Conservation (phyloP, 2,113 vertebrate genomes). For the Serilophus lunatus region DNA sequence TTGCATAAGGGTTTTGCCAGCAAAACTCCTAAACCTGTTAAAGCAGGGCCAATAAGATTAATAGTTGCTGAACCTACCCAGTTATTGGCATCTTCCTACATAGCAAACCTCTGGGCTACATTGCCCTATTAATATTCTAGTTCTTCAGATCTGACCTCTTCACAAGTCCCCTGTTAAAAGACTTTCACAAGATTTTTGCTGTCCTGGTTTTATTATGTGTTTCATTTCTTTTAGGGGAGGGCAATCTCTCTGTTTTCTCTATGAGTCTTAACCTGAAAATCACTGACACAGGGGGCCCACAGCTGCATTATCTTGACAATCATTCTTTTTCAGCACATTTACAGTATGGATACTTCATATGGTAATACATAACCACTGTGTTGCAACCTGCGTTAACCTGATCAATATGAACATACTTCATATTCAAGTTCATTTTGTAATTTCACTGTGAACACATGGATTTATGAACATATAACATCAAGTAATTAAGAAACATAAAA, state of each 20-base stretch:
- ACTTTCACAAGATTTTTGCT: background rate
- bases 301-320: background rate
- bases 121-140: background rate
- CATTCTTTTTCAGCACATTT: background rate
- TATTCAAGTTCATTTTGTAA: constrained; percentile 49
- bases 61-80: background rate
- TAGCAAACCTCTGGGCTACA: background rate
- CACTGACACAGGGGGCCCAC: background rate
- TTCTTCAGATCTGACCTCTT: background rate
- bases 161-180: background rate
- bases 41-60: background rate
- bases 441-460: constrained; percentile 14
- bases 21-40: background rate
- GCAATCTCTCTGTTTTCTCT: background rate
- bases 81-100: background rate
- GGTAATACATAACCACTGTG: constrained; percentile 1
- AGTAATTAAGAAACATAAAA: constrained; percentile 55
- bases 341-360: background rate
- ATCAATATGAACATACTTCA: constrained; percentile 39
- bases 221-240: background rate
- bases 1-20: background rate
- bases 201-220: background rate
- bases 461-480: constrained; percentile 45
- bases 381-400: constrained; percentile 31
- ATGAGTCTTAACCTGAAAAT: background rate